Evolutionary conservation across 2,888 invertebrate species (phyloP).

Genomic region (Cantharis lateralis): DNA sequence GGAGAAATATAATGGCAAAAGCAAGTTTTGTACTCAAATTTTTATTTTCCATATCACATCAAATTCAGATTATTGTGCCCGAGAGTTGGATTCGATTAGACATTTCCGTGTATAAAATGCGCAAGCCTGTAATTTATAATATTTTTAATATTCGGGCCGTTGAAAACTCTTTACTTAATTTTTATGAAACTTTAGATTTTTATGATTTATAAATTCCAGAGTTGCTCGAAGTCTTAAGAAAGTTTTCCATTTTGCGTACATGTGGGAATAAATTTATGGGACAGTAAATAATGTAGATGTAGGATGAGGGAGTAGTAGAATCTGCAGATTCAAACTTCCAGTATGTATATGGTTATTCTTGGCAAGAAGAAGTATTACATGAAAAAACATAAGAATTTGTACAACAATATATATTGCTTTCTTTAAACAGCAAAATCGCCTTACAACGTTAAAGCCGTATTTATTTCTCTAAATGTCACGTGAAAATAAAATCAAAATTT

Average conservation of each 20-base stretch:
- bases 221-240: conserved; percentile 43
- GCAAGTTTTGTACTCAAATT: conserved; percentile 12
- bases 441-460: not conserved
- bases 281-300: conserved; percentile 49
- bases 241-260: conserved; percentile 48
- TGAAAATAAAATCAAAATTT: not conserved
- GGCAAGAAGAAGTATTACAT: conserved; percentile 31
- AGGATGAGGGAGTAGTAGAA: conserved; percentile 32
- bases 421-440: not conserved
- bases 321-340: conserved; percentile 33
- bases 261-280: conserved; percentile 49
- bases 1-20: conserved; percentile 14
- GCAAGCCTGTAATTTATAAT: not conserved
- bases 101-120: not conserved
- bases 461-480: not conserved
- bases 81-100: not conserved
- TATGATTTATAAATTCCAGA: conserved; percentile 48
- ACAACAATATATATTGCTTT: conserved; percentile 8
- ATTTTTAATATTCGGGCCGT: not conserved
- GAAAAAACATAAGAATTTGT: conserved; percentile 35
- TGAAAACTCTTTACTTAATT: conserved; percentile 26
- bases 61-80: not conserved
- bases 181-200: conserved; percentile 36
- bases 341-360: conserved; percentile 37
- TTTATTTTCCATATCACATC: not conserved